Percentiles rank a stretch among this genome's conserved stretches.
These are phyloP conservation scores for Diphyllodes magnificus DNA, from an alignment of 2,113 vertebrate species.

Conservation along the genomic window DNA sequence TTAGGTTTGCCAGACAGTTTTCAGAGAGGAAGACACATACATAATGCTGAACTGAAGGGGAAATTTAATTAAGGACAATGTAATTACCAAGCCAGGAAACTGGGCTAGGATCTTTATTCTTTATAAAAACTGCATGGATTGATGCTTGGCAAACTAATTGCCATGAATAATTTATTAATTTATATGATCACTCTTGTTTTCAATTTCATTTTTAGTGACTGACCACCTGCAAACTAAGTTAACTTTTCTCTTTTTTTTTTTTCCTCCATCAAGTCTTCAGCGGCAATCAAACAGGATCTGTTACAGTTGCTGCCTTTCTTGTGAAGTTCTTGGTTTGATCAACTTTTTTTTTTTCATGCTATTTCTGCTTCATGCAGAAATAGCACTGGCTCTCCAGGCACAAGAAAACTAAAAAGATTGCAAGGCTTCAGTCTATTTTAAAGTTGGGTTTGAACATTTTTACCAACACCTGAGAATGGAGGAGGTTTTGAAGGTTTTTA, in stretches of 20 bases:
- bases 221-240: neutral
- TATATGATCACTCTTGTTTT: neutral
- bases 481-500: neutral
- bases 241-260: neutral
- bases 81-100: neutral
- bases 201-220: neutral
- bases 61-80: neutral
- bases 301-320: neutral
- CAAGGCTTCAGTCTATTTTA: neutral
- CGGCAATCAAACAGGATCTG: neutral
- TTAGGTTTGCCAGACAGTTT: neutral
- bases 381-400: neutral
- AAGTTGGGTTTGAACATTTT: neutral
- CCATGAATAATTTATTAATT: neutral
- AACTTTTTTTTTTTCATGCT: neutral
- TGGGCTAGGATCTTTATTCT: neutral
- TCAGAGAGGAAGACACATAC: neutral
- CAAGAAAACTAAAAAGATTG: neutral
- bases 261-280: neutral
- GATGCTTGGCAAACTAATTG: neutral
- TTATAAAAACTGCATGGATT: neutral
- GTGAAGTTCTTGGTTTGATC: neutral
- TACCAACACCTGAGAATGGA: neutral
- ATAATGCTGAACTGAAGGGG: neutral
- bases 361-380: neutral